A percentile compares a stretch with the other conserved stretches of the same genome.
These are phyloP conservation scores for Drosophila arawakana DNA, from an alignment of 1,140 invertebrate species.

Conservation along the genomic window DNA sequence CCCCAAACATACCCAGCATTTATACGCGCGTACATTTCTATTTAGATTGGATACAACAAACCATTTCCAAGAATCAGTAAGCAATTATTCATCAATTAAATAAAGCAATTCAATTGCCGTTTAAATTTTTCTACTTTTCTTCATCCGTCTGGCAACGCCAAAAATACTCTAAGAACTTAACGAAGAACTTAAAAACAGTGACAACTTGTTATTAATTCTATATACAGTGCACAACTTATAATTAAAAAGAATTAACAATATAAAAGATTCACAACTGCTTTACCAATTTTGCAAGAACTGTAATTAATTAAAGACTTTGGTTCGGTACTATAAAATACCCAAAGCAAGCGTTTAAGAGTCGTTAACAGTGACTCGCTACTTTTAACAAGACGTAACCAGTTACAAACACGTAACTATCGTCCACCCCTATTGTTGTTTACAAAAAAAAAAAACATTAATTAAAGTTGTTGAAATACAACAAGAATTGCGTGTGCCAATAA, in stretches of 20 bases:
- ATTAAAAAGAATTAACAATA: no score
- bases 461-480: constrained; percentile 44
- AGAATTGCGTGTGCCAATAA: constrained; percentile 20
- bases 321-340: not conserved
- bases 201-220: no score
- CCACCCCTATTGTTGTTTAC: constrained; percentile 53
- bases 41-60: constrained; percentile 68
- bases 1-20: constrained; percentile 64
- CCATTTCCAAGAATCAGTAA: constrained; percentile 19
- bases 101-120: constrained; percentile 9
- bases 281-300: no score
- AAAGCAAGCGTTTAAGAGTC: not conserved
- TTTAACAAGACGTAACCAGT: not conserved
- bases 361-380: constrained; percentile 1
- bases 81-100: not conserved
- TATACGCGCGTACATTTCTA: constrained; percentile 75
- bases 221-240: no score
- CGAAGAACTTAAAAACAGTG: not conserved
- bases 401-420: constrained; percentile 6
- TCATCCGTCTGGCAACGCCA: constrained; percentile 28
- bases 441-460: constrained; percentile 51
- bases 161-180: not conserved
- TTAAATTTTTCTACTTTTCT: not conserved
- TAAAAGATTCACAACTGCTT: no score
- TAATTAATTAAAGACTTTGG: no score